A percentile compares a stretch with the other conserved stretches of the same genome.
Conservation (phyloP, 2,888 invertebrate genomes). For the Bellardia bayeri region DNA sequence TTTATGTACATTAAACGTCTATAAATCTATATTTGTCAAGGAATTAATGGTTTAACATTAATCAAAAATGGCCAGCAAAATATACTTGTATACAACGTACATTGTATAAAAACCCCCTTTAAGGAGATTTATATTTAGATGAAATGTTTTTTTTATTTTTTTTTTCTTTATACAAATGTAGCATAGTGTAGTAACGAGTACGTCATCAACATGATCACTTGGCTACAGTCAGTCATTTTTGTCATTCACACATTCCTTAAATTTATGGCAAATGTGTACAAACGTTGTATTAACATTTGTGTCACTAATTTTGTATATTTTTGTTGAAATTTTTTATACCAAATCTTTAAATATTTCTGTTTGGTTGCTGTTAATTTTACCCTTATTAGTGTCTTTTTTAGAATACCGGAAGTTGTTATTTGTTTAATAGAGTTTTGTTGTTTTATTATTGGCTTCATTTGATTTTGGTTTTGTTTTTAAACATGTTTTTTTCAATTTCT, state of each 20-base stretch:
- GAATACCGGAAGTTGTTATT: slow-evolving; percentile 64
- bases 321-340: slow-evolving; percentile 1
- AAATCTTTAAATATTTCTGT: neutral
- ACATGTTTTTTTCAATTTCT: neutral
- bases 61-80: slow-evolving; percentile 8
- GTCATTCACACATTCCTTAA: slow-evolving; percentile 34
- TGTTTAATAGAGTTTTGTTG: slow-evolving; percentile 36
- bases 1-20: neutral
- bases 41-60: slow-evolving; percentile 16
- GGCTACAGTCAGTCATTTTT: neutral
- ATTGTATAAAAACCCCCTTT: neutral
- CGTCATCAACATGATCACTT: neutral
- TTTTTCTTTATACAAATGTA: too few relatives aligned
- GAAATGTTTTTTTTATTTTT: too few relatives aligned
- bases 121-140: neutral
- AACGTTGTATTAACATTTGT: slow-evolving; percentile 34
- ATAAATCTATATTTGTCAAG: slow-evolving; percentile 40
- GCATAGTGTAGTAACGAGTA: neutral
- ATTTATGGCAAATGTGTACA: slow-evolving; percentile 49
- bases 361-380: slow-evolving; percentile 25
- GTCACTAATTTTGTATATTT: slow-evolving; percentile 12
- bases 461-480: slow-evolving; percentile 2
- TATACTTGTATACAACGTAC: neutral
- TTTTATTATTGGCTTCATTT: neutral
- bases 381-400: slow-evolving; percentile 28